A percentile compares a stretch with the other conserved stretches of the same genome.
Conservation (phyloP, 2,888 invertebrate species). For the Apamea monoglypha region DNA sequence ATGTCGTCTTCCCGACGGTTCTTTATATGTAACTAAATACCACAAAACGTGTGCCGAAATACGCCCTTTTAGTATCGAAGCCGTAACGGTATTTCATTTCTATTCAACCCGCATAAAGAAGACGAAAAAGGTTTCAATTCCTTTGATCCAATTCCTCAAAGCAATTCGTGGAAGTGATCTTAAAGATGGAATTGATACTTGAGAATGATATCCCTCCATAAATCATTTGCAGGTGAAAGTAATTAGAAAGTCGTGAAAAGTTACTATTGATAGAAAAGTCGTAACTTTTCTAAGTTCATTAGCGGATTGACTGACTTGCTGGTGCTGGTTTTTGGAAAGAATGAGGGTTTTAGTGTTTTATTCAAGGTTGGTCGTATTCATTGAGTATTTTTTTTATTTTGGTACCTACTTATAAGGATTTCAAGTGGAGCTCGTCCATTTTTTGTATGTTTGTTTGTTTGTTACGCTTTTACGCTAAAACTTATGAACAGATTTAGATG, state of each 20-base stretch:
- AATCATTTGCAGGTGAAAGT: conserved; percentile 31
- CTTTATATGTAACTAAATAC: not conserved
- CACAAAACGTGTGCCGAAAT: not conserved
- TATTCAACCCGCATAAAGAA: conserved; percentile 8
- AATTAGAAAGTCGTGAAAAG: conserved; percentile 34
- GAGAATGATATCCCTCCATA: conserved; percentile 22
- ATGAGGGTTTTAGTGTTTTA: not conserved
- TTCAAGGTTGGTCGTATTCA: not conserved
- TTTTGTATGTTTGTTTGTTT: too few relatives aligned
- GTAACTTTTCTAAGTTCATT: conserved; percentile 29
- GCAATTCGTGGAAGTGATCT: conserved; percentile 13
- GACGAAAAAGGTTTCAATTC: not conserved
- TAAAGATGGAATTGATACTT: conserved; percentile 1
- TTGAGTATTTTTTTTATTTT: too few relatives aligned
- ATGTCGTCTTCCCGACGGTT: too few relatives aligned
- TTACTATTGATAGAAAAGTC: conserved; percentile 12
- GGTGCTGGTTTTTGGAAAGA: not conserved
- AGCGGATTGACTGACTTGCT: not conserved
- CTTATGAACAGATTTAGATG: too few relatives aligned
- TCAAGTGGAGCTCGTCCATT: too few relatives aligned
- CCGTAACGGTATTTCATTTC: conserved; percentile 1
- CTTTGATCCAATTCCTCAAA: conserved; percentile 31
- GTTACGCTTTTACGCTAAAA: too few relatives aligned
- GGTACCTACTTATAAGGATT: too few relatives aligned
- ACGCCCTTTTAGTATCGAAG: not conserved